A percentile compares a stretch with the other conserved stretches of the same genome.
Conservation (phyloP, 2,113 vertebrate species). For the Gymnogyps californianus region DNA sequence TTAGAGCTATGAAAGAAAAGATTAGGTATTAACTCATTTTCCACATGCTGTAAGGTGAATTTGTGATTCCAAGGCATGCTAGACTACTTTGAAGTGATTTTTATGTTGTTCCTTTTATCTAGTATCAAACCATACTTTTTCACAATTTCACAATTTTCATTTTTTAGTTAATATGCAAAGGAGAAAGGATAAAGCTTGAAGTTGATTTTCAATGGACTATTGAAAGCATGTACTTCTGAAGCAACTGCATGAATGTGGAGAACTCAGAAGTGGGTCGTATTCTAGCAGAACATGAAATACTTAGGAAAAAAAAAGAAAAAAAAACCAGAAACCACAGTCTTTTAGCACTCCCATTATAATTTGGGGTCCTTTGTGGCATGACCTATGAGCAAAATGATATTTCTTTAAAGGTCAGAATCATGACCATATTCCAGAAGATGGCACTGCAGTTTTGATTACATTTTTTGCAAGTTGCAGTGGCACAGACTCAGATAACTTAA, state of each 20-base stretch:
- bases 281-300: neutral
- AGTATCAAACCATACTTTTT: neutral
- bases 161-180: neutral
- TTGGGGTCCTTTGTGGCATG: neutral
- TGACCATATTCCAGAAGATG: neutral
- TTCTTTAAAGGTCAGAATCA: neutral
- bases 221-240: neutral
- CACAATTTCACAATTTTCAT: neutral
- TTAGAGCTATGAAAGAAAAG: neutral
- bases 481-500: neutral
- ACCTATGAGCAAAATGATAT: neutral
- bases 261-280: neutral
- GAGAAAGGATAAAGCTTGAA: neutral
- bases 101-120: neutral
- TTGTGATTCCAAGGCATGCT: neutral
- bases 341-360: neutral
- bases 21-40: neutral
- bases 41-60: neutral
- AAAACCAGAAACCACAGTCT: neutral
- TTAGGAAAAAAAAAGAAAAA: too few species aligned
- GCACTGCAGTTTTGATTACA: conserved; percentile 1
- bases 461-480: neutral
- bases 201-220: neutral
- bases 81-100: neutral
- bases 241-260: neutral